Conservation (phyloP, 2,113 vertebrate genomes). For the Lagopus muta region DNA sequence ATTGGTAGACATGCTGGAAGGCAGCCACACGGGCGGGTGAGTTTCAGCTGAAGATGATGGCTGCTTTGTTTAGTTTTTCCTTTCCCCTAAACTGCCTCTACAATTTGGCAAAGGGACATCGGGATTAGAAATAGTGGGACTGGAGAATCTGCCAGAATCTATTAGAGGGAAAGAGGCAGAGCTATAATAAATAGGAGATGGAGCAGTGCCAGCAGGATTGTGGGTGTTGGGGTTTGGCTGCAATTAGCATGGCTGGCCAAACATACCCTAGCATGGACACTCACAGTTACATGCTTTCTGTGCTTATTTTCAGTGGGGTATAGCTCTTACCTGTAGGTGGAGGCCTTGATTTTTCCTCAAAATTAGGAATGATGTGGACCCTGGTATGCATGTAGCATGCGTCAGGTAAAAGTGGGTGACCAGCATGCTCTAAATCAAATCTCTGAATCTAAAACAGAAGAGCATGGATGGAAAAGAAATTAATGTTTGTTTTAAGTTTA, state of each 20-base stretch:
- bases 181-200: neutral
- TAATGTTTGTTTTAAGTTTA: neutral
- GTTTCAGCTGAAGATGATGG: constrained; percentile 40
- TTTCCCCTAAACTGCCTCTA: constrained; percentile 16
- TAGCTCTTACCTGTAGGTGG: neutral
- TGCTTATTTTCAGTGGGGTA: neutral
- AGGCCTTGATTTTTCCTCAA: neutral
- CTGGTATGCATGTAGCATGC: neutral
- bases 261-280: neutral
- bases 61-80: constrained; percentile 51
- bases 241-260: neutral
- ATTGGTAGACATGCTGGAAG: constrained; percentile 17
- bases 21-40: constrained; percentile 3
- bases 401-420: neutral
- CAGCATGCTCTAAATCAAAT: neutral
- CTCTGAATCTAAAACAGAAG: neutral
- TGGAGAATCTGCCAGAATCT: constrained; percentile 21
- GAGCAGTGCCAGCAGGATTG: neutral
- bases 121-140: constrained; percentile 21
- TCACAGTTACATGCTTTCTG: neutral
- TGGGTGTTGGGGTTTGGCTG: neutral
- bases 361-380: neutral
- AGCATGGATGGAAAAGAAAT: neutral
- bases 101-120: constrained; percentile 16
- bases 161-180: constrained; percentile 12